Conservation (phyloP, 2,113 vertebrate genomes). For the Copsychus sechellarum region DNA sequence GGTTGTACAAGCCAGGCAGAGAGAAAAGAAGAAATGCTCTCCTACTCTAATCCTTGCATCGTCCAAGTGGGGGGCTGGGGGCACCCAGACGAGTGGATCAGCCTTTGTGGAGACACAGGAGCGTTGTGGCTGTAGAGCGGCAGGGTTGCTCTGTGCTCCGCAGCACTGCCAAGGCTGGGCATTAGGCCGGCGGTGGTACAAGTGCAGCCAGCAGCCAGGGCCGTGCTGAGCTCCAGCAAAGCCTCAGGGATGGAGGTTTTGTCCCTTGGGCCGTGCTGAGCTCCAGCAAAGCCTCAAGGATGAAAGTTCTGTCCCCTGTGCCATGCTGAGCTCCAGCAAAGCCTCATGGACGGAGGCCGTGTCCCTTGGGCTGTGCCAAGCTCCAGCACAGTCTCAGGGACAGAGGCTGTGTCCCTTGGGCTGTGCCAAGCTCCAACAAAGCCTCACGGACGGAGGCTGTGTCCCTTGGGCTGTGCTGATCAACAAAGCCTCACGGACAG, state of each 20-base stretch:
- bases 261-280: neutral
- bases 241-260: rapidly evolving
- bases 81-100: neutral
- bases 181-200: rapidly evolving
- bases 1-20: neutral
- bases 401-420: neutral
- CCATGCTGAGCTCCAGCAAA: neutral
- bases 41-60: neutral
- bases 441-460: neutral
- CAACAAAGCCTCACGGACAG: too few relatives aligned
- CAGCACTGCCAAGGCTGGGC: neutral
- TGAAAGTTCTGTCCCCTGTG: rapidly evolving
- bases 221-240: rapidly evolving
- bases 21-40: neutral
- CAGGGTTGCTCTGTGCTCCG: rapidly evolving
- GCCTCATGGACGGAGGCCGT: rapidly evolving
- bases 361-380: neutral
- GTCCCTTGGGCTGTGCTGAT: neutral
- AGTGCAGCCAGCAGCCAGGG: neutral
- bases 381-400: too few relatives aligned
- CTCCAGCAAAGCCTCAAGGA: neutral
- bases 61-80: neutral
- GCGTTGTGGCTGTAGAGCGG: rapidly evolving
- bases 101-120: neutral
- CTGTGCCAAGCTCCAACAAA: neutral